These are phyloP conservation scores for Penaeus indicus DNA, from an alignment of 1,140 invertebrate species.

Conservation along the genomic window DNA sequence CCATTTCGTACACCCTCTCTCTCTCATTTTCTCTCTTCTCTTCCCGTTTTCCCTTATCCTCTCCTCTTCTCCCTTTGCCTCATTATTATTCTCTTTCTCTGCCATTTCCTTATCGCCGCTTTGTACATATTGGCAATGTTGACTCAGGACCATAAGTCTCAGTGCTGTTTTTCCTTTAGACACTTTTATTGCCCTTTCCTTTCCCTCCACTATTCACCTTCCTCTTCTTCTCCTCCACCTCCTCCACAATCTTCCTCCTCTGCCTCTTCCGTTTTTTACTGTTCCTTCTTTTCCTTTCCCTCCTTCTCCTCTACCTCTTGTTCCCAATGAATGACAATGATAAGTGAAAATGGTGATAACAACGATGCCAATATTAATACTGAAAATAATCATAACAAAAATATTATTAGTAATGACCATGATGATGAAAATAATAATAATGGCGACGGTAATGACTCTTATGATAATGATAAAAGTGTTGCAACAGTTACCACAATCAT, in stretches of 20 bases:
- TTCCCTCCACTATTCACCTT: slow-evolving; percentile 28
- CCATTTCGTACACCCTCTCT: slow-evolving; percentile 32
- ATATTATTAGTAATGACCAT: no score
- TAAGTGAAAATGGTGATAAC: no score
- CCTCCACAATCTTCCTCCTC: background rate
- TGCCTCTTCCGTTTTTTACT: slow-evolving; percentile 10
- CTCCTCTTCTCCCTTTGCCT: slow-evolving; percentile 10
- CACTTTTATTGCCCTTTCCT: background rate
- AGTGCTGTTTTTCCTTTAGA: background rate
- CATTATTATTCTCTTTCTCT: slow-evolving; percentile 12
- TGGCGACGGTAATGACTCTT: background rate
- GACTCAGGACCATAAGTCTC: no score
- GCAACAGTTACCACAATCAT: background rate
- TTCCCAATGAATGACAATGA: background rate
- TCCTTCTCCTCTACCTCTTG: background rate
- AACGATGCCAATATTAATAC: no score
- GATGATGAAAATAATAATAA: no score
- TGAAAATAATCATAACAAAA: no score
- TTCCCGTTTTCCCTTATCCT: background rate
- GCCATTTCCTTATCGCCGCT: background rate
- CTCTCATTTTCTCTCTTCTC: slow-evolving; percentile 18
- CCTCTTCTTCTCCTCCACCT: background rate
- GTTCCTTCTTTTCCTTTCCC: background rate
- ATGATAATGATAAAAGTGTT: background rate
- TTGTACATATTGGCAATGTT: background rate